Percentiles rank a stretch among this genome's conserved stretches.
These are phyloP conservation scores for Paratrypauchen microcephalus DNA, from an alignment of 2,797 vertebrate species.

Conservation along the genomic window DNA sequence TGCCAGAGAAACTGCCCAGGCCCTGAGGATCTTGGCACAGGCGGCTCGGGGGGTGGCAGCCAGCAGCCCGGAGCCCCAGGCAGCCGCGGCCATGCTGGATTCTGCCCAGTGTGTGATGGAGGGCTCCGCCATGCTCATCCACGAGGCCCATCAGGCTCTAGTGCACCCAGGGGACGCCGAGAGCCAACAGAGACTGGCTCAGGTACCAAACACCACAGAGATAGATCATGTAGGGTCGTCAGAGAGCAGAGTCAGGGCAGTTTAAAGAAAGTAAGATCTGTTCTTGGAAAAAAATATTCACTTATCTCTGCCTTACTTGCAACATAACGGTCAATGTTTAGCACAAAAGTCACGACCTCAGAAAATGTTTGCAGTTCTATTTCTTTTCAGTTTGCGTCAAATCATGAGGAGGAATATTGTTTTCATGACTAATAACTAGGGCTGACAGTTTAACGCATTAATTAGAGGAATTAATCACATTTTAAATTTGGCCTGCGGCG, in stretches of 20 bases:
- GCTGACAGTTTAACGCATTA: no score
- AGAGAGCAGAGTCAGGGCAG: no score
- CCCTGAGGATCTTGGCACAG: constrained; percentile 92
- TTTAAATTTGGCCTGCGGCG: no score
- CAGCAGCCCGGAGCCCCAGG: constrained; percentile 87
- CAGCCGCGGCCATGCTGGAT: constrained; percentile 92
- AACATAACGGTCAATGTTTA: not conserved
- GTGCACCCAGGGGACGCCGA: constrained; percentile 93
- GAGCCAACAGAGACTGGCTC: constrained; percentile 95
- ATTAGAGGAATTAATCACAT: no score
- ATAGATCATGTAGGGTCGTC: no score
- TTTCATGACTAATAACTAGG: constrained; percentile 56
- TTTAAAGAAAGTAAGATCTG: no score
- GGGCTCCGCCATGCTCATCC: constrained; percentile 95
- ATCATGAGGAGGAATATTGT: constrained; percentile 42
- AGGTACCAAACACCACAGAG: constrained; percentile 74
- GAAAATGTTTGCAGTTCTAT: not conserved
- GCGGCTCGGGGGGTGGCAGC: constrained; percentile 95
- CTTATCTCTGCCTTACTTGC: no score
- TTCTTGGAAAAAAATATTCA: no score
- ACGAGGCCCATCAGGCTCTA: constrained; percentile 95
- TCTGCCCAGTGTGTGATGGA: constrained; percentile 97
- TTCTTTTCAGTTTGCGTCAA: constrained; percentile 37
- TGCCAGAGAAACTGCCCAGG: constrained; percentile 94
- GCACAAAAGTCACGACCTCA: not conserved